Conservation (phyloP, 2,888 invertebrate genomes). For the Chrysodeixis includens region DNA sequence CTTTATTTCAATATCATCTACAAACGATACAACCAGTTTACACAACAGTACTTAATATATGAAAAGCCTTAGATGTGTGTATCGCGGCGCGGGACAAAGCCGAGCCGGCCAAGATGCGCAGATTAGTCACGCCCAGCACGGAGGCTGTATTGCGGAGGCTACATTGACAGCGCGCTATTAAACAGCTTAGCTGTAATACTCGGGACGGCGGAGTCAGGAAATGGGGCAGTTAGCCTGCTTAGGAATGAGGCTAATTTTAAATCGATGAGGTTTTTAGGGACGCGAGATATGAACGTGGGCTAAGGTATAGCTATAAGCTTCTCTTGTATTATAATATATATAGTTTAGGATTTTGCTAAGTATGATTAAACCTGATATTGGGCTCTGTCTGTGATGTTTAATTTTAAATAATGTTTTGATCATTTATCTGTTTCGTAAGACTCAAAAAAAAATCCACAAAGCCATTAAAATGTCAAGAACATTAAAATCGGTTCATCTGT, state of each 20-base stretch:
- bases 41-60: neutral
- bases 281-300: neutral
- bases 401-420: too few relatives aligned
- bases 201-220: neutral
- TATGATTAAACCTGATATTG: too few relatives aligned
- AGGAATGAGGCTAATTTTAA: constrained; percentile 7
- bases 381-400: too few relatives aligned
- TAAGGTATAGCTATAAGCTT: neutral
- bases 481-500: too few relatives aligned
- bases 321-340: neutral
- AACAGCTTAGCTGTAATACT: constrained; percentile 17
- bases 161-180: constrained; percentile 5
- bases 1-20: neutral
- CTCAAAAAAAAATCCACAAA: too few relatives aligned
- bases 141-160: neutral
- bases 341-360: too few relatives aligned
- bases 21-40: neutral
- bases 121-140: constrained; percentile 58
- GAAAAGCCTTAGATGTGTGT: neutral
- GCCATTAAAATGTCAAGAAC: too few relatives aligned
- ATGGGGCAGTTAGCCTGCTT: neutral
- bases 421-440: too few relatives aligned
- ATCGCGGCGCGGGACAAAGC: constrained; percentile 24
- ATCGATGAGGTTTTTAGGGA: neutral
- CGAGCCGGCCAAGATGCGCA: constrained; percentile 45